Evolutionary conservation across 2,888 invertebrate species (phyloP).

Genomic region (Megastigmus dorsalis): DNA sequence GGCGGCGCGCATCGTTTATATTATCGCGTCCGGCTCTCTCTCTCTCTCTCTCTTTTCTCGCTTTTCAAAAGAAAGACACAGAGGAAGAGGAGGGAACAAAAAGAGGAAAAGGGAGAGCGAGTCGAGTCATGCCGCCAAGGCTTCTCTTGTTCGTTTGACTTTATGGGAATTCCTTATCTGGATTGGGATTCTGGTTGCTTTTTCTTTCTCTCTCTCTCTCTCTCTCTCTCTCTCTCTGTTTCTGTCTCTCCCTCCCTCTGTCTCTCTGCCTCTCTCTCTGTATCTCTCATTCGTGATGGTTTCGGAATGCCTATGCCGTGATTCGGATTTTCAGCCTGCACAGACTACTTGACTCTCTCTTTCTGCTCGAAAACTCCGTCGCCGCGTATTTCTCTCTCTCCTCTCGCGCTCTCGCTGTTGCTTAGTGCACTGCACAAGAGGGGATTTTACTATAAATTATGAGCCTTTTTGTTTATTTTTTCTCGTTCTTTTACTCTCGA

Average conservation of each 20-base stretch:
- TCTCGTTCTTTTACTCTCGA: too few relatives aligned
- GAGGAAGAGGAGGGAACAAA: conserved; percentile 12
- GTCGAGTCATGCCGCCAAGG: conserved; percentile 30
- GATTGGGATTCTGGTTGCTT: conserved; percentile 50
- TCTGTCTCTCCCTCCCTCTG: background rate
- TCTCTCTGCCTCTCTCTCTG: background rate
- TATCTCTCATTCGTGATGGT: conserved; percentile 23
- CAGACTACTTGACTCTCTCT: conserved; percentile 20
- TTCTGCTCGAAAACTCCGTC: background rate
- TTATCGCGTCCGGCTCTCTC: conserved; percentile 23
- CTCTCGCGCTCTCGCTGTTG: background rate
- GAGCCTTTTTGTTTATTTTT: conserved; percentile 10
- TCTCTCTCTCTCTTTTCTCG: conserved; percentile 13
- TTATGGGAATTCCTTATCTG: conserved; percentile 57
- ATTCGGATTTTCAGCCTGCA: conserved; percentile 2
- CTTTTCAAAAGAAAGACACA: conserved; percentile 17
- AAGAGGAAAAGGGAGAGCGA: conserved; percentile 30
- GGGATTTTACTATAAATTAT: conserved; percentile 45
- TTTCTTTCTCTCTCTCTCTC: conserved; percentile 18
- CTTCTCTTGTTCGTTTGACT: conserved; percentile 51
- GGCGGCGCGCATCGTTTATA: conserved; percentile 5
- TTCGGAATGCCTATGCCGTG: conserved; percentile 33
- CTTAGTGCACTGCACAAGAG: background rate
- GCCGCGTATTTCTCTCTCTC: background rate
- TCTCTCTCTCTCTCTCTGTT: background rate